Conservation (phyloP, 1,140 invertebrate species). For the Caenorhabditis inopinata region DNA sequence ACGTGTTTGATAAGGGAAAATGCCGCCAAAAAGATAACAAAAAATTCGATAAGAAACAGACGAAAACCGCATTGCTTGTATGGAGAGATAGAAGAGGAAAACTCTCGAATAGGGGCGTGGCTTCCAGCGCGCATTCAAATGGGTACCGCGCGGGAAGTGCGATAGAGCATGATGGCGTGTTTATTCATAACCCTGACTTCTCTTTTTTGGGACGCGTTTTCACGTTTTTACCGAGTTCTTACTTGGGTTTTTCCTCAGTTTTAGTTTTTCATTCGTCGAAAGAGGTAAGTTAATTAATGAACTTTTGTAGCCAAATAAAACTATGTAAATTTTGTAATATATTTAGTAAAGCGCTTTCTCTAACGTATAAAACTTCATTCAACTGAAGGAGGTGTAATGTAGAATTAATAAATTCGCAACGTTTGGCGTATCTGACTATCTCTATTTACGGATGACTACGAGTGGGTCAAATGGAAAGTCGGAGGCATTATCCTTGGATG, state of each 20-base stretch:
- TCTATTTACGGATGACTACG: background rate
- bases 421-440: background rate
- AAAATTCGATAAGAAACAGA: background rate
- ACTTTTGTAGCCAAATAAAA: too few relatives aligned
- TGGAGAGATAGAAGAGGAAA: background rate
- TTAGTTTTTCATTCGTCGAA: too few relatives aligned
- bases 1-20: background rate
- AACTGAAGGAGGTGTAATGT: too few relatives aligned
- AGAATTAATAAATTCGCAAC: background rate
- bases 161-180: background rate
- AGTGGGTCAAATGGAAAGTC: slow-evolving; percentile 17
- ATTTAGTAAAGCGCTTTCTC: too few relatives aligned
- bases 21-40: background rate
- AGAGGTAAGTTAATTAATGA: too few relatives aligned
- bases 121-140: slow-evolving; percentile 13
- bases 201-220: background rate
- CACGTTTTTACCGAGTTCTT: background rate
- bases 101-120: slow-evolving; percentile 21
- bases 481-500: background rate
- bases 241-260: background rate
- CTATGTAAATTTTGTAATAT: too few relatives aligned
- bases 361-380: too few relatives aligned
- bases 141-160: slow-evolving; percentile 9
- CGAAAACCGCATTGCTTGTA: background rate
- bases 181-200: background rate